Evolutionary conservation across 2,113 vertebrate genomes (phyloP).

Genomic region (Silurus asotus): DNA sequence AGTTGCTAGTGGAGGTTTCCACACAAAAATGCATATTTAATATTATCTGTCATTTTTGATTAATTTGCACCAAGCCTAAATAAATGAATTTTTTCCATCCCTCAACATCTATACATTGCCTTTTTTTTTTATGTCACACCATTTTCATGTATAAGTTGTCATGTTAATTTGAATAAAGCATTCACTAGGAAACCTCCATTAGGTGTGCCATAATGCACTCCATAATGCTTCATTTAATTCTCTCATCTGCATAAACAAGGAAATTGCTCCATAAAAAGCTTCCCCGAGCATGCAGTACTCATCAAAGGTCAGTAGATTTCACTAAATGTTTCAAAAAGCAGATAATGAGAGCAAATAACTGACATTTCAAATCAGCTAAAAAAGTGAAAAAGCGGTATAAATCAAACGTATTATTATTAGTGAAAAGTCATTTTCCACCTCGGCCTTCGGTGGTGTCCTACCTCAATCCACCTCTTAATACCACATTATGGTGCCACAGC

Average conservation of each 20-base stretch:
- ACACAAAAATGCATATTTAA: slow-evolving; percentile 27
- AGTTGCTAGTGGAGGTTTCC: slow-evolving; percentile 59
- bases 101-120: neutral
- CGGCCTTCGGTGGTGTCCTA: too few relatives aligned
- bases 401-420: neutral
- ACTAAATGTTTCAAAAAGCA: neutral
- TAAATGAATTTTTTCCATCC: slow-evolving; percentile 32
- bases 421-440: too few relatives aligned
- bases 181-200: slow-evolving; percentile 50
- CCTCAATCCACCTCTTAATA: too few relatives aligned
- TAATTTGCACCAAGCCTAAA: slow-evolving; percentile 31
- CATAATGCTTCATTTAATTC: slow-evolving; percentile 32
- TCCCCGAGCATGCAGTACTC: neutral
- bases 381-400: neutral
- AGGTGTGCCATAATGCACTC: slow-evolving; percentile 33
- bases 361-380: neutral
- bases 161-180: neutral
- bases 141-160: neutral
- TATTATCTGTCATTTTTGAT: slow-evolving; percentile 30
- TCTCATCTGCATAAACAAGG: slow-evolving; percentile 31
- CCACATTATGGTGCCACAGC: too few relatives aligned
- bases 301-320: slow-evolving; percentile 6
- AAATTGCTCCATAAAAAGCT: neutral
- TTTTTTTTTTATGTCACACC: neutral
- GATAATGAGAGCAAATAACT: neutral